Conservation (phyloP, 2,888 invertebrate species). For the Pandemis heparana region DNA sequence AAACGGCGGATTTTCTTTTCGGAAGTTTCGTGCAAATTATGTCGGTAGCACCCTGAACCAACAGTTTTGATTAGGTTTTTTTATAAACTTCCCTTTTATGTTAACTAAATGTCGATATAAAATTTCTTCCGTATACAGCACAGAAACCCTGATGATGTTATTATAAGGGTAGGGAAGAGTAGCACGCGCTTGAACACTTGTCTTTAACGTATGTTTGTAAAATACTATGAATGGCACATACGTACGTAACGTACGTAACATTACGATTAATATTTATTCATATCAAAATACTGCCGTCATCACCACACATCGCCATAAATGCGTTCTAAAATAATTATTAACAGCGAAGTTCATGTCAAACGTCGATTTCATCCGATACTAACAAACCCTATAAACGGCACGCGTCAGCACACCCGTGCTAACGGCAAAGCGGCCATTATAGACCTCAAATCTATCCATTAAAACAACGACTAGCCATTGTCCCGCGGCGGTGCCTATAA, state of each 20-base stretch:
- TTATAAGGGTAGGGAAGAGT: neutral
- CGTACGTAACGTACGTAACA: too few relatives aligned
- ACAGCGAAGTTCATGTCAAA: neutral
- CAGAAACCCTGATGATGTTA: neutral
- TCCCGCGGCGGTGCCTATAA: constrained; percentile 50
- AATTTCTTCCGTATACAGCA: neutral
- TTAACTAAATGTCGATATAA: neutral
- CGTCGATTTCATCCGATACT: neutral
- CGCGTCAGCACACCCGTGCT: constrained; percentile 24
- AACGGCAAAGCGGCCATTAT: neutral
- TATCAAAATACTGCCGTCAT: too few relatives aligned
- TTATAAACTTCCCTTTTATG: constrained; percentile 8
- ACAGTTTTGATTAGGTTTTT: constrained; percentile 30
- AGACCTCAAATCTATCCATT: constrained; percentile 22
- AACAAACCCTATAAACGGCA: neutral
- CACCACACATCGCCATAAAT: too few relatives aligned
- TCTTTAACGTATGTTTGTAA: too few relatives aligned
- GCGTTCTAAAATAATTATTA: neutral
- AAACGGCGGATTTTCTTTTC: constrained; percentile 59
- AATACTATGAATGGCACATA: too few relatives aligned
- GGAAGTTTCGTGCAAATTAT: constrained; percentile 57
- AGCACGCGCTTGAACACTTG: neutral
- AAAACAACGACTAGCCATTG: constrained; percentile 31
- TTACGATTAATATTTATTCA: too few relatives aligned
- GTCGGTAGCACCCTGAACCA: constrained; percentile 35